These are phyloP conservation scores for Malurus splendens DNA, from an alignment of 2,797 vertebrate species.

Conservation along the genomic window DNA sequence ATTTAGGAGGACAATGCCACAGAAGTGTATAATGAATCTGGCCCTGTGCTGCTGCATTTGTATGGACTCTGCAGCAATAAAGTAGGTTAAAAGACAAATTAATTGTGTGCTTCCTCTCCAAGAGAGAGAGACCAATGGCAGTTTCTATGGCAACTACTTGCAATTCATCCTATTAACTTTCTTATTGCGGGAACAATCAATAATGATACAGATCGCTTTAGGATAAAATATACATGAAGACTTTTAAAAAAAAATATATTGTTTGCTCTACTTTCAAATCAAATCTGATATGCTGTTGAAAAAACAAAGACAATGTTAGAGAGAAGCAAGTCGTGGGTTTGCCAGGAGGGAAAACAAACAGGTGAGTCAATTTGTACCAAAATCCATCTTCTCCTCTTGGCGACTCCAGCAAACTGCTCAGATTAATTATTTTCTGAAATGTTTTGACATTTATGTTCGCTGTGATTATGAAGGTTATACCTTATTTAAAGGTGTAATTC, in stretches of 20 bases:
- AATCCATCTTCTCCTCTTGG: background rate
- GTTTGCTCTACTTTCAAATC: constrained; percentile 57
- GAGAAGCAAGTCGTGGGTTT: background rate
- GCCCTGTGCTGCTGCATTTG: constrained; percentile 28
- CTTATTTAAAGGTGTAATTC: background rate
- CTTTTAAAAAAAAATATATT: constrained; percentile 49
- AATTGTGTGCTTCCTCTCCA: constrained; percentile 56
- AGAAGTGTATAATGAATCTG: constrained; percentile 32
- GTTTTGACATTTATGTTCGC: background rate
- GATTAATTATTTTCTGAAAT: constrained; percentile 36
- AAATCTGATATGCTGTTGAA: constrained; percentile 41
- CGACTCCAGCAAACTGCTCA: background rate
- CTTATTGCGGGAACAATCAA: constrained; percentile 65
- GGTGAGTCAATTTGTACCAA: background rate
- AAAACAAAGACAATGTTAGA: constrained; percentile 29
- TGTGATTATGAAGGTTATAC: background rate
- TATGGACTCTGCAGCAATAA: constrained; percentile 44
- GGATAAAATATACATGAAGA: constrained; percentile 62
- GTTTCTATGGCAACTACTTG: constrained; percentile 71
- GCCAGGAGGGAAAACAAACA: background rate
- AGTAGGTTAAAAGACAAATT: constrained; percentile 68
- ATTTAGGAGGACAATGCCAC: constrained; percentile 37
- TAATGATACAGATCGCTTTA: constrained; percentile 64
- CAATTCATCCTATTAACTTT: constrained; percentile 67
- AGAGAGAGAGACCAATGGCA: constrained; percentile 37